These are phyloP conservation scores for Yponomeuta plumbellus DNA, from an alignment of 2,888 invertebrate genomes.

Conservation along the genomic window DNA sequence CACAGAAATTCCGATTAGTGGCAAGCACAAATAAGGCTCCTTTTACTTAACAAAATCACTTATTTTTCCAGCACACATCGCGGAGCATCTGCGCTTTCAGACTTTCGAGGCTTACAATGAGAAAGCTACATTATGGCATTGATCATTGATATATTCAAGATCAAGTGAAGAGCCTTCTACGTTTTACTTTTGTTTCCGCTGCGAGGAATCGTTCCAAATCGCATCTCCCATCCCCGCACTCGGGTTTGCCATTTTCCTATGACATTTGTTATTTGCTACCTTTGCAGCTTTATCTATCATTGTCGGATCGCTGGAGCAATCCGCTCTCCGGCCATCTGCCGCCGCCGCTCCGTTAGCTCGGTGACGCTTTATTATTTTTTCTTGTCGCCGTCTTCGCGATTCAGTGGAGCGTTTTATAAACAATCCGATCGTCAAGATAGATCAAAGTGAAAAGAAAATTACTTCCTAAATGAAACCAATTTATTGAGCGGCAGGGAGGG, in stretches of 20 bases:
- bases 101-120: too few relatives aligned
- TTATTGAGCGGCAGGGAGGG: slow-evolving; percentile 35
- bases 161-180: background rate
- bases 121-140: too few relatives aligned
- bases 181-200: background rate
- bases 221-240: slow-evolving; percentile 36
- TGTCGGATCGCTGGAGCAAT: slow-evolving; percentile 34
- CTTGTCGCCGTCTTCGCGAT: background rate
- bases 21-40: too few relatives aligned
- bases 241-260: slow-evolving; percentile 40
- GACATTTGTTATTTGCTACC: slow-evolving; percentile 54
- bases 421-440: slow-evolving; percentile 25
- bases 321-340: slow-evolving; percentile 22
- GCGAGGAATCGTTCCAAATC: slow-evolving; percentile 29
- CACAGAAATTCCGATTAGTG: background rate
- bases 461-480: slow-evolving; percentile 47
- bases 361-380: slow-evolving; percentile 18
- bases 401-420: slow-evolving; percentile 12
- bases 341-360: slow-evolving; percentile 25
- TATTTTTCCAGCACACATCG: too few relatives aligned
- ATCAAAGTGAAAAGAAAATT: slow-evolving; percentile 47
- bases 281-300: slow-evolving; percentile 45
- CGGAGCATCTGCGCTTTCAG: too few relatives aligned
- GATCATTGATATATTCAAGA: too few relatives aligned
- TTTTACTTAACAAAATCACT: too few relatives aligned